Conservation (phyloP, 2,888 invertebrate genomes). For the Gymnocheta viridis region DNA sequence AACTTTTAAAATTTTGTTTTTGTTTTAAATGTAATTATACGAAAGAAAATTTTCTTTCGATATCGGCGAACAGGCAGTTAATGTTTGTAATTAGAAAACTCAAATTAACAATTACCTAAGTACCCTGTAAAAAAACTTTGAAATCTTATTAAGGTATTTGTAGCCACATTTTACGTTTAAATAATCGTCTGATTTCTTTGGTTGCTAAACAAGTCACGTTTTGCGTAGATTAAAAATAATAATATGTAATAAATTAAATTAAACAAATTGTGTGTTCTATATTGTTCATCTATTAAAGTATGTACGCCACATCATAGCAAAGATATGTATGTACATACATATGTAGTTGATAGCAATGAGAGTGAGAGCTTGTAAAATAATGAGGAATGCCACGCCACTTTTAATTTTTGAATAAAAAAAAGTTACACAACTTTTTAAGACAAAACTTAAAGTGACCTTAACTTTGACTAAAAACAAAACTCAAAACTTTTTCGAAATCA, state of each 20-base stretch:
- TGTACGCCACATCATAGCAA: not conserved
- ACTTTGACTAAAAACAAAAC: not conserved
- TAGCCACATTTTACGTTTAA: not conserved
- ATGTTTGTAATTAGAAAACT: too few relatives aligned
- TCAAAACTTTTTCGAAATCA: not conserved
- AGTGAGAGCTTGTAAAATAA: not conserved
- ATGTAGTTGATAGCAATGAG: not conserved
- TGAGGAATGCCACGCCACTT: not conserved
- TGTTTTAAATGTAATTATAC: too few relatives aligned
- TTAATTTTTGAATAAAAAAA: not conserved
- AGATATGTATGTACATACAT: too few relatives aligned
- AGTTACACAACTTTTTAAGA: not conserved
- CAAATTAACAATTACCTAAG: not conserved
- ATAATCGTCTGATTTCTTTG: not conserved
- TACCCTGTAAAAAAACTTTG: not conserved
- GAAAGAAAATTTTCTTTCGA: too few relatives aligned
- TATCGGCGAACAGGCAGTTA: too few relatives aligned
- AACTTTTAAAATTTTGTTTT: too few relatives aligned
- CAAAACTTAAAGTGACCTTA: not conserved
- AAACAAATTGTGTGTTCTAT: conserved; percentile 26
- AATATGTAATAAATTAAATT: conserved; percentile 14
- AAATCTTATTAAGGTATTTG: not conserved
- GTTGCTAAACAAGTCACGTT: conserved; percentile 52
- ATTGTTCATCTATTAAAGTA: conserved; percentile 3
- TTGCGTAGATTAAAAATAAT: conserved; percentile 4